A percentile compares a stretch with the other conserved stretches of the same genome.
These are phyloP conservation scores for Anoplopoma fimbria DNA, from an alignment of 2,113 vertebrate genomes.

Conservation along the genomic window DNA sequence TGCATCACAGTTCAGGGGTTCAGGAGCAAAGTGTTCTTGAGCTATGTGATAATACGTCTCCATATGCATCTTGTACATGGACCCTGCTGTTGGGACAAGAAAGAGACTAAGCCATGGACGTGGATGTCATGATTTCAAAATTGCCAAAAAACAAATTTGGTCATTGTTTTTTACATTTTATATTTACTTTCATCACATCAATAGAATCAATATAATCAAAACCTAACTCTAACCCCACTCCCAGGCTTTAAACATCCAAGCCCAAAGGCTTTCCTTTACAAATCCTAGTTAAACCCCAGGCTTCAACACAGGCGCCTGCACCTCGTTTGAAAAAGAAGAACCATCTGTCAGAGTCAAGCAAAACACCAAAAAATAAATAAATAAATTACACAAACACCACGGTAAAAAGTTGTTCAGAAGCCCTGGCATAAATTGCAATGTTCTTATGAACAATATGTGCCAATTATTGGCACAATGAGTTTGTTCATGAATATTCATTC, in stretches of 20 bases:
- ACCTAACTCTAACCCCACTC: not conserved
- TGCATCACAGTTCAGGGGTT: not conserved
- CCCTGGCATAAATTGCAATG: not conserved
- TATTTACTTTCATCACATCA: not conserved
- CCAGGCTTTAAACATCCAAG: not conserved
- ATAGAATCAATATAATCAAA: conserved; percentile 7
- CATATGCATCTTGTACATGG: not conserved
- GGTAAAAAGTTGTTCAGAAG: not conserved
- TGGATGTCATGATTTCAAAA: not conserved
- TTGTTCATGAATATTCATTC: not conserved
- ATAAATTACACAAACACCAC: not conserved
- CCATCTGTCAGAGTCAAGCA: conserved; percentile 3
- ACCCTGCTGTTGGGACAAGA: not conserved
- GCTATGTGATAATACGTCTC: not conserved
- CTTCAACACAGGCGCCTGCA: conserved; percentile 9
- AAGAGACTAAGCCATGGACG: not conserved
- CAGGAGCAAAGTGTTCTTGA: not conserved
- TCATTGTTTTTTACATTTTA: not conserved
- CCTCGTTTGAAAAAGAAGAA: not conserved
- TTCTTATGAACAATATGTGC: not conserved
- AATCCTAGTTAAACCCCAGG: conserved; percentile 39
- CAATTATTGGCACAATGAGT: not conserved
- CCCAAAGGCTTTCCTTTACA: conserved; percentile 26
- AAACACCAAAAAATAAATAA: not conserved
- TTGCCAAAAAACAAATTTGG: not conserved